These are phyloP conservation scores for Hemibagrus wyckioides DNA, from an alignment of 2,113 vertebrate species.

Conservation along the genomic window DNA sequence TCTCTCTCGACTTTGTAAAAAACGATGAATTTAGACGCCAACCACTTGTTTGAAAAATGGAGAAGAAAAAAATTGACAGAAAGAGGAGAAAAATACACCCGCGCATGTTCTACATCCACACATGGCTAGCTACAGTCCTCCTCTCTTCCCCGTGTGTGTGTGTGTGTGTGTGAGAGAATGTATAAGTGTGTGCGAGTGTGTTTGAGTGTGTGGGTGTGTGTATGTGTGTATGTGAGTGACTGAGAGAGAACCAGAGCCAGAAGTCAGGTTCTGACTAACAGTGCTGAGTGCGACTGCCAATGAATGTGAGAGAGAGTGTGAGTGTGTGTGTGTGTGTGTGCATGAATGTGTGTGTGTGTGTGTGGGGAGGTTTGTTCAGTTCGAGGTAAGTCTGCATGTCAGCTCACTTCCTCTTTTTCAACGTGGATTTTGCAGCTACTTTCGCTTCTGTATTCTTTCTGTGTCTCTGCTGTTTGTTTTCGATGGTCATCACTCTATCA, in stretches of 20 bases:
- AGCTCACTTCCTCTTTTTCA: conserved; percentile 61
- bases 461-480: conserved; percentile 59
- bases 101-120: conserved; percentile 45
- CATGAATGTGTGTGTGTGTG: not conserved
- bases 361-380: conserved; percentile 28
- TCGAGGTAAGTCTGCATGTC: conserved; percentile 63
- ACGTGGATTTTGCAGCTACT: conserved; percentile 47
- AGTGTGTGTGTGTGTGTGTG: conserved; percentile 25
- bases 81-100: conserved; percentile 38
- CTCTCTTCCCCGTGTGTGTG: conserved; percentile 9
- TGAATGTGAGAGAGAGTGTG: not conserved
- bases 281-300: conserved; percentile 41
- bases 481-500: conserved; percentile 35
- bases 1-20: not conserved
- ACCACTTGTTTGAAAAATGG: conserved; percentile 18
- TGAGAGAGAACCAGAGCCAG: conserved; percentile 56
- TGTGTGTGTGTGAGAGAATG: conserved; percentile 13
- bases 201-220: conserved; percentile 19
- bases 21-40: not conserved
- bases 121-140: conserved; percentile 39
- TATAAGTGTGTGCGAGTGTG: conserved; percentile 32
- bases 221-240: conserved; percentile 44
- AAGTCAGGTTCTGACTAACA: conserved; percentile 65
- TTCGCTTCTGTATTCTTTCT: conserved; percentile 59
- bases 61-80: conserved; percentile 25